Evolutionary conservation across 2,888 invertebrate species (phyloP), one percentile per base, ranked within the genome.

Genomic region (Colostygia pectinataria): DNA sequence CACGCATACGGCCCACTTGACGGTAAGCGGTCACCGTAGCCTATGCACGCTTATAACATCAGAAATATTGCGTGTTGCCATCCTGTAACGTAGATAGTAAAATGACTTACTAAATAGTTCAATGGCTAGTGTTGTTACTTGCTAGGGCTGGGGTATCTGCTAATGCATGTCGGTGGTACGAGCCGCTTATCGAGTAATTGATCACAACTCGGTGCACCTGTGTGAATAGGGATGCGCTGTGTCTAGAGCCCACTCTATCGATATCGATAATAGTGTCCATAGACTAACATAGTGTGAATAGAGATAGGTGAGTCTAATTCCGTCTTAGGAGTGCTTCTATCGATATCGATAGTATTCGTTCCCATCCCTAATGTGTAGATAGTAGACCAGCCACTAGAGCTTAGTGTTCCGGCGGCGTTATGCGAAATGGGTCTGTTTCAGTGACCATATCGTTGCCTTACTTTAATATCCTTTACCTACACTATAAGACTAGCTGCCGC

Each of bases 181-280:
- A 55, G 63, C 36, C 63, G 77, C 77, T 79, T 80, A 82, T 80
- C 81, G 77, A 65, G 75, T 80, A 81, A 82, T 83, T 81, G 79
- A 80, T 82, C 77, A 73, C 68, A 59, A 67, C 69, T 68, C 50
- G 52, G 64, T 59, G 59, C 77, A 78, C 77, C 77, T 77, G 75
- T 44, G 64, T 40, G 32, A 38, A 4, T 61, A 68, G 67, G 27
- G 65, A 37, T 59, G 68, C 2, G 46, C 5, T n/a, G n/a, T n/a
- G n/a, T n/a, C n/a, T n/a, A n/a, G n/a, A n/a, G n/a, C n/a, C n/a
- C n/a, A n/a, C n/a, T n/a, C n/a, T 6, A 9, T 4, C 25, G 12
- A 20, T 6, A n/a, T 48, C 42, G 42, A 52, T 53, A 33, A 18
- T 23, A 1, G 2, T 6, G 14, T 46, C 33, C 13, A 41, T 15